Evolutionary conservation across 2,797 vertebrate genomes (phyloP), one percentile per base, ranked within the genome.

Genomic region (Tarsius wallacei): DNA sequence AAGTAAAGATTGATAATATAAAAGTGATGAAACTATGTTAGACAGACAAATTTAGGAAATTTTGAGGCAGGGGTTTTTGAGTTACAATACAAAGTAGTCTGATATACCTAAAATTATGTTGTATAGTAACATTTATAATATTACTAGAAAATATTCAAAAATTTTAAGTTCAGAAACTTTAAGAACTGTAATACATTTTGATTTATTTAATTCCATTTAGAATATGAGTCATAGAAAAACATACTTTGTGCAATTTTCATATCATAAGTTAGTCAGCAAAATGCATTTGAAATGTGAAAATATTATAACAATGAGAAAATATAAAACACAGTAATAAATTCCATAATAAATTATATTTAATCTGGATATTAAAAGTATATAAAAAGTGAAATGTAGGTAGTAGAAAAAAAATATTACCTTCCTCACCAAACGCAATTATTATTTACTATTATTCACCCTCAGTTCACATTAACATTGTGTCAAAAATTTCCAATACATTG

Each of bases 11-110:
- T 84, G 51, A 49, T 78, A 92, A 95, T 55, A 68, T 51, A 28
- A 85, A 93, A 95, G 57, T 78, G 89, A 3, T 55, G 66, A 78
- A 89, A 70, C 26, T 89, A 17, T 84, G 31, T 81, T 71, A 88
- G 28, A 70, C 21, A 68, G 61, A 55, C 63, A 80, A 66, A n/a
- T 76, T 95, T 55, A 76, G 31, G 12, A 76, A 78, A 64, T 59
- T 83, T 76, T 93, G 76, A 90, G 14, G 42, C 24, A 77, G 51
- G 68, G 7, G 6, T 26, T 24, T 51, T 55, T 91, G 7, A 82
- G 12, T 61, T 24, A 86, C 10, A 49, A 53, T 36, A 13, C 21
- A 78, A n/a, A 21, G 2, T 55, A 47, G 14, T 31, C 1, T 21
- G 70, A 59, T 53, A 53, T 7, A 63, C 6, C 10, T 49, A 15